These are phyloP conservation scores for Eristalis pertinax DNA, from an alignment of 2,888 invertebrate genomes.

Conservation along the genomic window DNA sequence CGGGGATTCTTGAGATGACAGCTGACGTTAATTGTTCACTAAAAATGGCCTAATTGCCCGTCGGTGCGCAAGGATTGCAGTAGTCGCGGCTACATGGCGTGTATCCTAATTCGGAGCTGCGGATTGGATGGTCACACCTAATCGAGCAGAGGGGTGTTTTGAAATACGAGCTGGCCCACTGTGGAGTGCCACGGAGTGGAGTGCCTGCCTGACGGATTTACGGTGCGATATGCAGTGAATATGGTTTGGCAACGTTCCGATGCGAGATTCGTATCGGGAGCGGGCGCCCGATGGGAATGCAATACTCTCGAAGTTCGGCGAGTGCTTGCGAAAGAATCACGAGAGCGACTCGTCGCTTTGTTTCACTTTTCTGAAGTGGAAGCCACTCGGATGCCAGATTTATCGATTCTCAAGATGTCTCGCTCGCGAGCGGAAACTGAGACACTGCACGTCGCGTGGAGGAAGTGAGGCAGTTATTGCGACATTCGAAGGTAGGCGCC, in stretches of 20 bases:
- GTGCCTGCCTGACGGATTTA: not conserved
- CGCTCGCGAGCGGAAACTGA: no score
- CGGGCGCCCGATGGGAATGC: not conserved
- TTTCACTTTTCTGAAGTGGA: not conserved
- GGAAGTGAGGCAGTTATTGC: not conserved
- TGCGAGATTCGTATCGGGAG: not conserved
- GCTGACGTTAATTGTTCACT: slow-evolving; percentile 19
- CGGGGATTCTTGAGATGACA: slow-evolving; percentile 49
- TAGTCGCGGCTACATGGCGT: not conserved
- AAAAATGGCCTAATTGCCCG: slow-evolving; percentile 56
- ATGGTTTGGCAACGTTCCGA: not conserved
- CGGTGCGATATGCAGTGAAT: not conserved
- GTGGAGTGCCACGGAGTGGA: not conserved
- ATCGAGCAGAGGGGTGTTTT: slow-evolving; percentile 15
- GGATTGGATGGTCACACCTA: slow-evolving; percentile 62
- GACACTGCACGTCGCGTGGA: not conserved
- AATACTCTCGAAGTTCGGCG: not conserved
- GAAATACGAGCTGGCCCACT: slow-evolving; percentile 2
- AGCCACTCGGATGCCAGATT: not conserved
- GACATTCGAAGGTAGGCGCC: not conserved
- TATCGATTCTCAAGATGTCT: not conserved
- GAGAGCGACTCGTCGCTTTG: not conserved
- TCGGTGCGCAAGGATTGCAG: slow-evolving; percentile 10
- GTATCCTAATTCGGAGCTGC: slow-evolving; percentile 48
- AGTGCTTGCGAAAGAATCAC: not conserved